Base-by-base conservation (phyloP, 2,888 invertebrate species). In the Nephrocerus scutellatus region DNA sequence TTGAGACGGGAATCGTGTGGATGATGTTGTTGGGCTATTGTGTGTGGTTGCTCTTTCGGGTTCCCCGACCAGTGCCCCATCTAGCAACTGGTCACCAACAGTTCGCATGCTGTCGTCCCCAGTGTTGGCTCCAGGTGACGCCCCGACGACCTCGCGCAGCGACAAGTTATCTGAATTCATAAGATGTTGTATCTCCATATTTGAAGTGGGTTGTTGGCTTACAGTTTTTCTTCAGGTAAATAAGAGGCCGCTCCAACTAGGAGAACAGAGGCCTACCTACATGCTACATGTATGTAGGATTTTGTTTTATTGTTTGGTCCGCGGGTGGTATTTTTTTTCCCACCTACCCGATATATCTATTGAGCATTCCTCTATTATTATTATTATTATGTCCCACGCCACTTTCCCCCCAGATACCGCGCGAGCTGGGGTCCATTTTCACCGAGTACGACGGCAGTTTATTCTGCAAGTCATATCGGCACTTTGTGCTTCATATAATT, bases 21-120 rank as follows among this genome's bases (percentile, higher is more conserved):
- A n/a, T n/a, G n/a, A n/a, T n/a, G n/a, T n/a, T n/a, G n/a, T 14
- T 33, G 23, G 32, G 22, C 14, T 33, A 33, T 33, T 33, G 16
- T 6, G 16, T 16, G 16, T 9, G n/a, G 23, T 22, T 14, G 31
- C 23, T 23, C n/a, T 5, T 31, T 31, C 16, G 31, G 31, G 31
- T 31, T 14, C 21, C 31, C 31, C 22, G 31, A 10, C 21, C 31
- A 31, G 31, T 31, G 31, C 5, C 31, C 31, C 31, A 20, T 21
- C 21, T 21, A 9, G 7, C 31, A 31, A 21, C 31, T 31, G 31
- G 21, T 6, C 31, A 31, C 31, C 31, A 31, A 31, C 31, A 14
- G 31, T 31, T 22, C 9, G 31, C 15, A 30, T 31, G 22, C 22
- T 31, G 22, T 21, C 22, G 15, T 20, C 9, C 21, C 22, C 22